Conservation (phyloP, 2,797 vertebrate genomes). For the Rallus crepitans region DNA sequence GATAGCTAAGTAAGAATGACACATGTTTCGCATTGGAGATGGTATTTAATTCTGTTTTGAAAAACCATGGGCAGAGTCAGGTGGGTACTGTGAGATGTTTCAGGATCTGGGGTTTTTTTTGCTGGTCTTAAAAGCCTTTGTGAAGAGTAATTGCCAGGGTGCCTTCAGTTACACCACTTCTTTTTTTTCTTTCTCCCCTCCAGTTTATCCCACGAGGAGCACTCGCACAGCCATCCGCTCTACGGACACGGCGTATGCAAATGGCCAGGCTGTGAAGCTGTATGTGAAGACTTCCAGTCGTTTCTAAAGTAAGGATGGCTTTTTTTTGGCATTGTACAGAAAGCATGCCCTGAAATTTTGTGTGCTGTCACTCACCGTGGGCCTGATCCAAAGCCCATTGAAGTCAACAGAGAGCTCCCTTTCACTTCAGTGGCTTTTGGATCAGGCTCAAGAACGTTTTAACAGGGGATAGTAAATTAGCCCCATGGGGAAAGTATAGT, state of each 20-base stretch:
- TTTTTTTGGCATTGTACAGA: conserved; percentile 21
- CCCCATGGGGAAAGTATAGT: conserved; percentile 43
- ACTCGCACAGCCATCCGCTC: conserved; percentile 91
- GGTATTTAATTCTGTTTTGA: conserved; percentile 53
- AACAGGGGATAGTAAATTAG: conserved; percentile 67
- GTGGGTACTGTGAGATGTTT: not conserved
- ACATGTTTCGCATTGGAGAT: not conserved
- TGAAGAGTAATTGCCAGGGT: not conserved
- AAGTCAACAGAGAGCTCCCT: conserved; percentile 63
- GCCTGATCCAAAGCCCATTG: conserved; percentile 63
- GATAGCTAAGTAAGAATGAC: conserved; percentile 61
- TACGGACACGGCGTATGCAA: conserved; percentile 99
- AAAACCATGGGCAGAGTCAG: conserved; percentile 14
- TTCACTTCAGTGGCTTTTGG: conserved; percentile 69
- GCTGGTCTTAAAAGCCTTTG: not conserved
- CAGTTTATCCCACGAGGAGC: conserved; percentile 92
- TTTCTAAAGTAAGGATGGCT: conserved; percentile 95
- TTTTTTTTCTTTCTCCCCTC: conserved; percentile 31
- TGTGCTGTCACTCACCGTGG: conserved; percentile 7
- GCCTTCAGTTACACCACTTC: not conserved
- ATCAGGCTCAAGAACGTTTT: conserved; percentile 65
- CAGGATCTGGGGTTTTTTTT: not conserved
- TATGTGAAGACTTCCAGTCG: conserved; percentile 97
- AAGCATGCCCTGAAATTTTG: conserved; percentile 33
- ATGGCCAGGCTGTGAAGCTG: conserved; percentile 98